A percentile compares a stretch with the other conserved stretches of the same genome.
phyloP scores from a whole-genome alignment of 2,888 invertebrate species.

The Alentia gelatinosa region DNA sequence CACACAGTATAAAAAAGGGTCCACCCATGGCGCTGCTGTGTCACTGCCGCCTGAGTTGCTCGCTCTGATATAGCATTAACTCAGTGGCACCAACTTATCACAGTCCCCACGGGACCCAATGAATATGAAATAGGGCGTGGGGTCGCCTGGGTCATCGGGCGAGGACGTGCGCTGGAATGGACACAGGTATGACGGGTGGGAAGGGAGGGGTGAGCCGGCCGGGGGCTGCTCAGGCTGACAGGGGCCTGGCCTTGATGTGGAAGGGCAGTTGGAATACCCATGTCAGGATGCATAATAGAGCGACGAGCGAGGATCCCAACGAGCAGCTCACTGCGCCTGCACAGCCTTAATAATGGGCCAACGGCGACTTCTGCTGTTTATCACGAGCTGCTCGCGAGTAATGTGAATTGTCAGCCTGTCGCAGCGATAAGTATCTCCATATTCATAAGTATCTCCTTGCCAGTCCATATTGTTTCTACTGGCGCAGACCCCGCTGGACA shows the following conservation, averaged over 20 bases:
- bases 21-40: background rate
- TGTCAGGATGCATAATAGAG: background rate
- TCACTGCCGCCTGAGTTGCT: background rate
- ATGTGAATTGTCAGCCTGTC: background rate
- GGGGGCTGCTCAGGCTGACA: background rate
- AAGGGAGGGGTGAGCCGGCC: background rate
- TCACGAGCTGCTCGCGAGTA: background rate
- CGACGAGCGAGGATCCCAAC: background rate
- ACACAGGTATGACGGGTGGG: background rate
- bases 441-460: background rate
- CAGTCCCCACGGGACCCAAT: background rate
- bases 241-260: background rate
- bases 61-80: background rate
- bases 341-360: background rate
- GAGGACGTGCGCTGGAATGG: background rate
- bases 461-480: background rate
- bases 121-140: background rate
- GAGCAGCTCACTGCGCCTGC: background rate
- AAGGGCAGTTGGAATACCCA: background rate
- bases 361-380: background rate
- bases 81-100: background rate
- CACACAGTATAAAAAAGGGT: background rate
- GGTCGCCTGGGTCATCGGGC: background rate
- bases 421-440: background rate
- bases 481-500: too few relatives aligned